Evolutionary conservation across 2,797 vertebrate genomes (phyloP).

Genomic region (Rhinichthys osculus): DNA sequence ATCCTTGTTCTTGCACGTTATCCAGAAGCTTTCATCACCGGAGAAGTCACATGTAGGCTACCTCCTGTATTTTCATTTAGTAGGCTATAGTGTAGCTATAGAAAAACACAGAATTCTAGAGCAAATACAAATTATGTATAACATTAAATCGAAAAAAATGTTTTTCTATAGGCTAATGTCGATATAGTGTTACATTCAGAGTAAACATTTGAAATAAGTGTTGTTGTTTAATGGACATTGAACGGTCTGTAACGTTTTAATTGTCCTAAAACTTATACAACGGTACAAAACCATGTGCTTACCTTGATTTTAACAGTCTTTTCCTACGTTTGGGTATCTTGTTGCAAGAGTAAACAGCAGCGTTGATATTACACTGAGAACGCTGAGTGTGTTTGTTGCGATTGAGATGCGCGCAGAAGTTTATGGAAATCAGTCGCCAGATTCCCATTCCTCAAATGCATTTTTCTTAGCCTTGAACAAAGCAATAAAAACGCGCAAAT

Average conservation of each 20-base stretch:
- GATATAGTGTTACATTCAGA: not conserved
- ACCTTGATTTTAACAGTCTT: conserved; percentile 68
- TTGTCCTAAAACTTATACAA: conserved; percentile 6
- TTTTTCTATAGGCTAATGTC: not conserved
- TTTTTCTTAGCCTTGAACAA: conserved; percentile 29
- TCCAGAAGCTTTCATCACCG: conserved; percentile 31
- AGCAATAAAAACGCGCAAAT: conserved; percentile 62
- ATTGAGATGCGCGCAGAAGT: conserved; percentile 68
- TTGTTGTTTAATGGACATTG: not conserved
- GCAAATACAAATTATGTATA: not conserved
- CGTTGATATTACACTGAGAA: conserved; percentile 55
- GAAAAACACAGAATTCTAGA: not conserved
- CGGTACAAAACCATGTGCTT: conserved; percentile 47
- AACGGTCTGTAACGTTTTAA: not conserved
- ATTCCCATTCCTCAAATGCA: conserved; percentile 19
- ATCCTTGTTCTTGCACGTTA: conserved; percentile 3
- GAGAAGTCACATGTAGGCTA: not conserved
- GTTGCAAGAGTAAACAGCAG: conserved; percentile 41
- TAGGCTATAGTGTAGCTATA: not conserved
- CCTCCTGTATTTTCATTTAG: conserved; percentile 3
- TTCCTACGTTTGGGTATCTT: conserved; percentile 53
- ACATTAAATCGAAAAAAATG: not conserved
- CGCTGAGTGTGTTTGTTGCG: conserved; percentile 35
- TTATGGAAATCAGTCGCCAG: conserved; percentile 59
- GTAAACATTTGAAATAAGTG: not conserved